Evolutionary conservation across 2,113 vertebrate species (phyloP).

Genomic region (Colistium nudipinnis): DNA sequence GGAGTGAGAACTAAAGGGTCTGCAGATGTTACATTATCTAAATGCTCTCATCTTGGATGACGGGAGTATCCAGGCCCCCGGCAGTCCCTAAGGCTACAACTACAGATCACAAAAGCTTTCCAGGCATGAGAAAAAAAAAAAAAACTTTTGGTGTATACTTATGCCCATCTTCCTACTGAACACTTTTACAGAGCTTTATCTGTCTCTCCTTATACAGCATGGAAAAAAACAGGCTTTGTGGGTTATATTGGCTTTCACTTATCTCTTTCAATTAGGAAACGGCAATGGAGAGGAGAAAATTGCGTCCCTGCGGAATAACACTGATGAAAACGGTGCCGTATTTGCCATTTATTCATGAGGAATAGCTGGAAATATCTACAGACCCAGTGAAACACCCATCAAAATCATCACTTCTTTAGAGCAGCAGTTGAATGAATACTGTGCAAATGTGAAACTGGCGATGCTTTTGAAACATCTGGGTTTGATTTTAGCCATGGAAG

Average conservation of each 20-base stretch:
- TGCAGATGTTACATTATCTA: conserved; percentile 18
- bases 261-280: conserved; percentile 37
- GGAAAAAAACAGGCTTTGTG: conserved; percentile 17
- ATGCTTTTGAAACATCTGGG: background rate
- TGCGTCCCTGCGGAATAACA: conserved; percentile 29
- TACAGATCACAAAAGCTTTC: conserved; percentile 21
- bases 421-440: background rate
- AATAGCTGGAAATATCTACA: background rate
- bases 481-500: background rate
- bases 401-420: conserved; percentile 2
- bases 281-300: conserved; percentile 5
- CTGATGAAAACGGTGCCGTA: conserved; percentile 21
- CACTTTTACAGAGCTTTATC: background rate
- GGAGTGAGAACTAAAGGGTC: background rate
- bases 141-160: background rate
- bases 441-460: background rate
- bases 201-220: conserved; percentile 9
- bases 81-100: background rate
- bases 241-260: conserved; percentile 25
- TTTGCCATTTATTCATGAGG: conserved; percentile 48
- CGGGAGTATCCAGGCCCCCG: background rate
- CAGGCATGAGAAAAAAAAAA: conserved; percentile 17
- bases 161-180: conserved; percentile 18
- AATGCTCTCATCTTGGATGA: conserved; percentile 27
- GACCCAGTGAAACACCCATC: background rate